Conservation (phyloP, 1,140 invertebrate genomes). For the Drosophila lini region DNA sequence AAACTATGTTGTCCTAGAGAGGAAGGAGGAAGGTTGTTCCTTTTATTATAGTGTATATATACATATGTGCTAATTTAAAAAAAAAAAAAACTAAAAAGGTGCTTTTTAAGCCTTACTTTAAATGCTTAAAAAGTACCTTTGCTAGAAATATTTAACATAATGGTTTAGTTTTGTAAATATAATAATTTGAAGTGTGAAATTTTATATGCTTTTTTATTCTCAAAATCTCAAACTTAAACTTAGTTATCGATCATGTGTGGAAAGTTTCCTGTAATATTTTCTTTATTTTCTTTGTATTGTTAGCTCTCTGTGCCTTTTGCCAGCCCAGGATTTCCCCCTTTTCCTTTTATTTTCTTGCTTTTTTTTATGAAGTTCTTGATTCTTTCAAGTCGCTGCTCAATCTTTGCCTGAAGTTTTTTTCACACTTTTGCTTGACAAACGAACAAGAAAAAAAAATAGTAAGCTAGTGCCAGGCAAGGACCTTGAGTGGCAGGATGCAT, state of each 20-base stretch:
- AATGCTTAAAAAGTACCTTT: no score
- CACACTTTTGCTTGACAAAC: slow-evolving; percentile 23
- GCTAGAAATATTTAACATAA: no score
- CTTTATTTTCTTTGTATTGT: background rate
- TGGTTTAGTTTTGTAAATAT: no score
- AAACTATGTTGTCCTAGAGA: no score
- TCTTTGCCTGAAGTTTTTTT: slow-evolving; percentile 35
- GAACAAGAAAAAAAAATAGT: no score
- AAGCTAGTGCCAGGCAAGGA: slow-evolving; percentile 7
- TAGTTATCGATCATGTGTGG: slow-evolving; percentile 2
- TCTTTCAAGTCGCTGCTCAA: slow-evolving; percentile 27
- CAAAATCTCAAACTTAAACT: background rate
- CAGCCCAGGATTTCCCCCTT: background rate
- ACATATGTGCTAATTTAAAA: rapidly evolving
- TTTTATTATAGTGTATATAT: no score
- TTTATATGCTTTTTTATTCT: background rate
- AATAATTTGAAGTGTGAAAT: background rate
- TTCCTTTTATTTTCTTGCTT: background rate
- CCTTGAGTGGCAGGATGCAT: slow-evolving; percentile 37
- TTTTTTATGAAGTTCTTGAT: background rate
- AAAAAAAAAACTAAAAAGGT: no score
- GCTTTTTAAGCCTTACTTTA: no score
- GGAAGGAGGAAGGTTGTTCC: no score
- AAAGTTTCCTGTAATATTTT: slow-evolving; percentile 21
- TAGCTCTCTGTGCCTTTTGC: background rate